Evolutionary conservation across 1,140 invertebrate species (phyloP).

Genomic region (Drosophila busckii): DNA sequence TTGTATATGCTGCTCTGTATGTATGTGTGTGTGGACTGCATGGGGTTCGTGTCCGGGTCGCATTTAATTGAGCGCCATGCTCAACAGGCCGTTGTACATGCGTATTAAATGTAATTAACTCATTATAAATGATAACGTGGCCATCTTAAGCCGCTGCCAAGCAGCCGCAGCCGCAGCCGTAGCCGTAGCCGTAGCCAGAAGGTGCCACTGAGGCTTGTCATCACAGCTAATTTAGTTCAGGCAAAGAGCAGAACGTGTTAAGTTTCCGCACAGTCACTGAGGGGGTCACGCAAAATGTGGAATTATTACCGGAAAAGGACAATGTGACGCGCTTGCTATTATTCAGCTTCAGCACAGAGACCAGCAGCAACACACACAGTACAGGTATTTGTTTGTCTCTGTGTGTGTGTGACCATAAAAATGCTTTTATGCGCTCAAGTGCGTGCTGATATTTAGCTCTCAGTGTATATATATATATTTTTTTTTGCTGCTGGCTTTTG

Average conservation of each 20-base stretch:
- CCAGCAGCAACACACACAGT: neutral
- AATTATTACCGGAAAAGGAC: constrained; percentile 70
- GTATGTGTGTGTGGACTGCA: constrained; percentile 8
- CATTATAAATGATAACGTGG: constrained; percentile 74
- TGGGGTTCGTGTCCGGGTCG: constrained; percentile 51
- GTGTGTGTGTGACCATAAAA: constrained; percentile 44
- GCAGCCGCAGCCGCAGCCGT: constrained; percentile 1
- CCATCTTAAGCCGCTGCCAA: constrained; percentile 41
- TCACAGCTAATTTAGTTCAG: constrained; percentile 63
- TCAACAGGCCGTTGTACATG: constrained; percentile 74
- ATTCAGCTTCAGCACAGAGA: constrained; percentile 29
- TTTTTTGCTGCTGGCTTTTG: constrained; percentile 5
- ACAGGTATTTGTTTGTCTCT: constrained; percentile 16
- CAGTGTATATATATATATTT: neutral
- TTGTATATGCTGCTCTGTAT: constrained; percentile 3
- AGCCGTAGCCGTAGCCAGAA: neutral
- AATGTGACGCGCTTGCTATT: constrained; percentile 61
- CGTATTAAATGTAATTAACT: constrained; percentile 76
- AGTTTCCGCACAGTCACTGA: constrained; percentile 37
- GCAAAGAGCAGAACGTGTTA: constrained; percentile 51
- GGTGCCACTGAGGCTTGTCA: constrained; percentile 34
- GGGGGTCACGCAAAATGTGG: constrained; percentile 53
- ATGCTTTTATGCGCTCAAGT: constrained; percentile 65
- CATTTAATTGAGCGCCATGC: constrained; percentile 69
- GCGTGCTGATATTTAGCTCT: constrained; percentile 46